A percentile compares a stretch with the other conserved stretches of the same genome.
These are phyloP conservation scores for Hipposideros larvatus DNA, from an alignment of 2,797 vertebrate genomes.

Conservation along the genomic window DNA sequence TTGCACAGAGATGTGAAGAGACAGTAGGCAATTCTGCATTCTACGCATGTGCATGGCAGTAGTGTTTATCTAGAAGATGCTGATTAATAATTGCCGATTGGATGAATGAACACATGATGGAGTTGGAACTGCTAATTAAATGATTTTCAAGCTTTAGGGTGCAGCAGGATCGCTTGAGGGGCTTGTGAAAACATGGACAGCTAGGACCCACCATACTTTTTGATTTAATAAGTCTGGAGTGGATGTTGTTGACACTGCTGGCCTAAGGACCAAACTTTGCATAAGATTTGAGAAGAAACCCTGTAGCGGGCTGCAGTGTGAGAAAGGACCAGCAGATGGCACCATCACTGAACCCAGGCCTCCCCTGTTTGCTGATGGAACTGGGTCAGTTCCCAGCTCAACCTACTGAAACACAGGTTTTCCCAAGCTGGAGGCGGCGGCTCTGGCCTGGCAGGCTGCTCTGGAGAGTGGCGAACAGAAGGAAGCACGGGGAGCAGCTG, in stretches of 20 bases:
- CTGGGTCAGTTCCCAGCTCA: neutral
- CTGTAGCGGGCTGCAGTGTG: neutral
- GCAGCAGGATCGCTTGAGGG: neutral
- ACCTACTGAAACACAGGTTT: neutral
- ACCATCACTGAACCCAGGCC: slow-evolving; percentile 45
- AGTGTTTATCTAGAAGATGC: neutral
- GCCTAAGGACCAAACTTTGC: neutral
- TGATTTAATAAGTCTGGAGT: neutral
- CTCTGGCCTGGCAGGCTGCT: neutral
- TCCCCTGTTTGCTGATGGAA: neutral
- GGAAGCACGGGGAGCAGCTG: neutral
- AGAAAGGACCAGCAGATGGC: slow-evolving; percentile 81
- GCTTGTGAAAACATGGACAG: neutral
- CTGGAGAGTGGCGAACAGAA: neutral
- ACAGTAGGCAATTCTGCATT: neutral
- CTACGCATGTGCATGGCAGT: neutral
- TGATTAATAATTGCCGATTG: neutral
- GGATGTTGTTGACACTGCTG: rapidly evolving
- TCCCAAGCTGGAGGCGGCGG: neutral
- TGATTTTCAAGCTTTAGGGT: neutral
- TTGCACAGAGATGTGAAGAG: neutral
- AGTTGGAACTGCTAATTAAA: neutral
- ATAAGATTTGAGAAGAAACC: neutral
- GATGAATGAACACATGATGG: neutral
- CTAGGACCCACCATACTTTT: neutral